Conservation (phyloP, 2,797 vertebrate genomes). For the Tenualosa ilisha region DNA sequence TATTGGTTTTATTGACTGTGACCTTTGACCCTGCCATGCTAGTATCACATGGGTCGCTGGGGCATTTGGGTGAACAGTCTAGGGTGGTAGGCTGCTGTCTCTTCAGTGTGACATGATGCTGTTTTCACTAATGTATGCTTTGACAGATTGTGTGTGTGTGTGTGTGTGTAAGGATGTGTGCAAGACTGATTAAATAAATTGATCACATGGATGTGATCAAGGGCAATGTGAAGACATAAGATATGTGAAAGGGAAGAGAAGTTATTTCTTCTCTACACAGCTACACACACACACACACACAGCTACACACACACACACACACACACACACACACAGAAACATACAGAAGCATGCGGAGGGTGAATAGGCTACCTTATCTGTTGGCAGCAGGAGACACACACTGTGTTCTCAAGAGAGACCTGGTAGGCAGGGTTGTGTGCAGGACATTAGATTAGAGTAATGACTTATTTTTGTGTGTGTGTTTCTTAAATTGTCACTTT, state of each 20-base stretch:
- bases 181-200: neutral
- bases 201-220: neutral
- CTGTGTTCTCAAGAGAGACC: neutral
- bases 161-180: neutral
- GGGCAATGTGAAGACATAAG: neutral
- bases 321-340: neutral
- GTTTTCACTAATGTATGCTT: too few species aligned
- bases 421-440: neutral
- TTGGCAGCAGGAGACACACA: neutral
- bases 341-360: neutral
- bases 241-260: neutral
- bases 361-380: neutral
- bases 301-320: slow-evolving; percentile 8
- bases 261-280: neutral
- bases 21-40: neutral
- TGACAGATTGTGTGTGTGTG: neutral
- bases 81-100: too few species aligned
- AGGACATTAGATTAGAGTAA: slow-evolving; percentile 9
- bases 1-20: neutral
- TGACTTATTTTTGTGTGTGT: neutral
- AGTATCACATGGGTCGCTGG: neutral
- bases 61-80: neutral
- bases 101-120: too few species aligned
- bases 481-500: neutral
- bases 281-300: neutral